Base-by-base conservation (phyloP, 2,113 vertebrate genomes). In the Zosterops japonicus region DNA sequence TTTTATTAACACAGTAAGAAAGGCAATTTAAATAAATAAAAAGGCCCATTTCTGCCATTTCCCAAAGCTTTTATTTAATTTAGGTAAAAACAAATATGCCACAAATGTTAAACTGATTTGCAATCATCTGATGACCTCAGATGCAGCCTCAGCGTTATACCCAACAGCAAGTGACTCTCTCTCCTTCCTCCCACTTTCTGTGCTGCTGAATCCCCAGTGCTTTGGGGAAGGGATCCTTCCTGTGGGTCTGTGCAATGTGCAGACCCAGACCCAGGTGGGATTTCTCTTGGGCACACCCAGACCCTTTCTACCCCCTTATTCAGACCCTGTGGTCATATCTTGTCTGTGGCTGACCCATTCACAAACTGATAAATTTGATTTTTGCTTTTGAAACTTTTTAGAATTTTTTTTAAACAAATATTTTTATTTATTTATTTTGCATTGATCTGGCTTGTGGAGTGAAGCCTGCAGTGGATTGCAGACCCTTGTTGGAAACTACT, bases 1-100 rank as follows among this genome's bases (percentile, higher is more conserved):
- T 91, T 96, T 81, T 78, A 94, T 88, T 94, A 96, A 94, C 84
- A 80, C 44, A 83, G 44, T 55, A 47, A 0, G 1, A 83, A 90
- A 95, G 47, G 71, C 79, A 96, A 90, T 93, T 96, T 93, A 91
- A 95, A 95, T 89, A 93, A 95, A 90, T 90, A 83, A 93, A 93
- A 89, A 77, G 52, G 20, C 24, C 44, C 22, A 39, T 63, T 94
- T 67, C 68, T 93, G 75, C 71, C 53, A 1, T 74, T 97, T 90
- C 25, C 50, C 81, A 8, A 88, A 92, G 56, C 35, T 35, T 19
- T 80, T 83, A 77, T 94, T 94, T 94, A 90, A 88, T 77, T 88
- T 69, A 63, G 47, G 23, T 77, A 72, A 92, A 90, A 90, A 25
- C 42, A 91, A 95, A 89, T 33, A 92, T 15, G 20, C 41, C 69